Conservation (phyloP, 2,113 vertebrate genomes). For the Catharus bicknelli region DNA sequence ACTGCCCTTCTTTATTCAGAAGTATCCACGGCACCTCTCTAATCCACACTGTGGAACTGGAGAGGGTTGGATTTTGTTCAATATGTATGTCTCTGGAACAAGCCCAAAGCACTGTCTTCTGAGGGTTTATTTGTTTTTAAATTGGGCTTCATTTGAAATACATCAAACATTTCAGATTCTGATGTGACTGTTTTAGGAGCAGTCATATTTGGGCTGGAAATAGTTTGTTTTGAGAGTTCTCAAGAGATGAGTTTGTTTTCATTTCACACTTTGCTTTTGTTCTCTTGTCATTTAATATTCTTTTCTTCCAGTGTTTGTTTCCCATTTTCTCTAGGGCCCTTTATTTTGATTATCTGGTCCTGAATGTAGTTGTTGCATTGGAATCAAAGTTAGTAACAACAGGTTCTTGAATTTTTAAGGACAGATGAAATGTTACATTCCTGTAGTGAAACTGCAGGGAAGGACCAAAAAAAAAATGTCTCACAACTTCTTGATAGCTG, state of each 20-base stretch:
- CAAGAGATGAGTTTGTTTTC: conserved; percentile 50
- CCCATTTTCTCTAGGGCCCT: conserved; percentile 20
- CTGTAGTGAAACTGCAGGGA: neutral
- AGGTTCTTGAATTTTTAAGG: conserved; percentile 1
- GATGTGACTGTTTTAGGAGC: conserved; percentile 12
- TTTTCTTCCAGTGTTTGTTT: conserved; percentile 34
- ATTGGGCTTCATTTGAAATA: conserved; percentile 45
- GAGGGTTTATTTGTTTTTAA: conserved; percentile 51
- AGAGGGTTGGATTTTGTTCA: neutral
- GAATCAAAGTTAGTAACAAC: neutral
- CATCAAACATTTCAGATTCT: conserved; percentile 34
- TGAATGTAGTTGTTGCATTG: neutral
- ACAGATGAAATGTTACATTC: neutral
- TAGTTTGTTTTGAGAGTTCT: conserved; percentile 35
- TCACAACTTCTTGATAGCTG: neutral
- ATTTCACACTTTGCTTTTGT: conserved; percentile 62
- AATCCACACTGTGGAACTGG: neutral
- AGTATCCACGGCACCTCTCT: neutral
- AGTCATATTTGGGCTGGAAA: conserved; percentile 17
- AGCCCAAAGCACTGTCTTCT: conserved; percentile 19
- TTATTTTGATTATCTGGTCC: conserved; percentile 47
- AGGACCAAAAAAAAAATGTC: neutral
- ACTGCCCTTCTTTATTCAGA: neutral
- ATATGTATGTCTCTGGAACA: neutral
- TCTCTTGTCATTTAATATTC: conserved; percentile 50